These are phyloP conservation scores for Trinectes maculatus DNA, from an alignment of 2,113 vertebrate genomes.

Conservation along the genomic window DNA sequence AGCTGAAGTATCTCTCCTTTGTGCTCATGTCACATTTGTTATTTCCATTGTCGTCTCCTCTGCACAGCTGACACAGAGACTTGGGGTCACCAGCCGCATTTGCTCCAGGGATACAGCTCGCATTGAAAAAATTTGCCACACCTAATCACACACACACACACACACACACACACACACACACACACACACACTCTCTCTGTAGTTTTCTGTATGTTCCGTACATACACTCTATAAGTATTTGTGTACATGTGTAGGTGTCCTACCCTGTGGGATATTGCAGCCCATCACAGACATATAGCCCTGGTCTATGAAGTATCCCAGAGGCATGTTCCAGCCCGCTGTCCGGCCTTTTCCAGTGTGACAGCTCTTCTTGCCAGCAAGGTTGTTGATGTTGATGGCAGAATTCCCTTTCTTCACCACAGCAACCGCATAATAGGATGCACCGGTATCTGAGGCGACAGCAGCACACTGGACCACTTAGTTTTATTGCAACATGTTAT, in stretches of 20 bases:
- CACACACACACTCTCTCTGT: not conserved
- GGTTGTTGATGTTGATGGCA: slow-evolving; percentile 83
- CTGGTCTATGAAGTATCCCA: slow-evolving; percentile 88
- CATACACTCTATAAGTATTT: not conserved
- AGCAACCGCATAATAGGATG: slow-evolving; percentile 90
- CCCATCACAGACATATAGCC: slow-evolving; percentile 89
- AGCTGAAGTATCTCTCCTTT: slow-evolving; percentile 87
- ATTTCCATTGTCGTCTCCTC: slow-evolving; percentile 75
- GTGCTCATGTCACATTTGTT: slow-evolving; percentile 79
- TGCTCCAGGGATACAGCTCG: slow-evolving; percentile 92
- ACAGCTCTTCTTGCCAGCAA: slow-evolving; percentile 86
- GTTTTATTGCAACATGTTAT: not conserved
- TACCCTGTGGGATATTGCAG: slow-evolving; percentile 86
- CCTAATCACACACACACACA: slow-evolving; percentile 75
- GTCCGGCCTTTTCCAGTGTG: slow-evolving; percentile 92
- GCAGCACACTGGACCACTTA: not conserved
- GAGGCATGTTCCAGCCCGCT: slow-evolving; percentile 90
- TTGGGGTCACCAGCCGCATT: slow-evolving; percentile 54
- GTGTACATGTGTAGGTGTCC: slow-evolving; percentile 3
- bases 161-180: slow-evolving; percentile 20
- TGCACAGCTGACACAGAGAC: slow-evolving; percentile 89
- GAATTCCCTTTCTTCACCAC: slow-evolving; percentile 84
- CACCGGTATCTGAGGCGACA: slow-evolving; percentile 67
- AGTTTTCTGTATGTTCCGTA: not conserved
- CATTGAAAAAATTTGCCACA: slow-evolving; percentile 88